A percentile compares a stretch with the other conserved stretches of the same genome.
Conservation (phyloP, 2,113 vertebrate species). For the Epinephelus lanceolatus region DNA sequence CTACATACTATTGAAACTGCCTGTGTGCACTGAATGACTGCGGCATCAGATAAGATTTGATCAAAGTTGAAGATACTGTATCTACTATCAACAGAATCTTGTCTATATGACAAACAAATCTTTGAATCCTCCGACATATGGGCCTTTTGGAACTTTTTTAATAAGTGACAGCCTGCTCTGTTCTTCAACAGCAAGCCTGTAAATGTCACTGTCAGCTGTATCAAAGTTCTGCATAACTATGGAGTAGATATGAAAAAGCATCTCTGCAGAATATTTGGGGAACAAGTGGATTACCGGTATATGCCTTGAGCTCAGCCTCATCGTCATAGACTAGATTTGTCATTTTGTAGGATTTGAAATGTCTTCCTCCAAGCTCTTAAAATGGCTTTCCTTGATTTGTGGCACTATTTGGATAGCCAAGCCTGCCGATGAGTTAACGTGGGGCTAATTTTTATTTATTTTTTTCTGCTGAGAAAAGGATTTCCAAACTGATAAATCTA, state of each 20-base stretch:
- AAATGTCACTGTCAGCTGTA: constrained; percentile 24
- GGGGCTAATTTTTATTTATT: neutral
- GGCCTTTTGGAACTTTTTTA: constrained; percentile 24
- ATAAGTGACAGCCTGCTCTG: constrained; percentile 24
- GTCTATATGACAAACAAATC: constrained; percentile 10
- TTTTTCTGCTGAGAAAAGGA: constrained; percentile 8
- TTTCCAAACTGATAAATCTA: constrained; percentile 42
- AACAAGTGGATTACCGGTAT: constrained; percentile 64
- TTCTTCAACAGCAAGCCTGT: constrained; percentile 3
- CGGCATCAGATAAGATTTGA: constrained; percentile 12
- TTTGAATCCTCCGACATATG: constrained; percentile 17
- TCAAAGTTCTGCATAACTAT: constrained; percentile 35
- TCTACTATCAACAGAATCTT: neutral
- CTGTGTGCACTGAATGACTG: neutral
- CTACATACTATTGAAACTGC: neutral
- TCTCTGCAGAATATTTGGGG: constrained; percentile 53
- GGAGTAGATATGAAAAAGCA: constrained; percentile 26
- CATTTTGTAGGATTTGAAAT: constrained; percentile 63
- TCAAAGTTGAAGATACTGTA: neutral
- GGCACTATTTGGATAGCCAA: constrained; percentile 46
- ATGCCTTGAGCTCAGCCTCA: constrained; percentile 43
- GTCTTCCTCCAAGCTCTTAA: constrained; percentile 48
- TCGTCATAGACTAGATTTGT: constrained; percentile 55
- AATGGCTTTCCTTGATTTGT: constrained; percentile 60
- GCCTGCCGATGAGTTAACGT: constrained; percentile 37